Evolutionary conservation across 2,113 vertebrate genomes (phyloP).

Genomic region (Spilogale gracilis): DNA sequence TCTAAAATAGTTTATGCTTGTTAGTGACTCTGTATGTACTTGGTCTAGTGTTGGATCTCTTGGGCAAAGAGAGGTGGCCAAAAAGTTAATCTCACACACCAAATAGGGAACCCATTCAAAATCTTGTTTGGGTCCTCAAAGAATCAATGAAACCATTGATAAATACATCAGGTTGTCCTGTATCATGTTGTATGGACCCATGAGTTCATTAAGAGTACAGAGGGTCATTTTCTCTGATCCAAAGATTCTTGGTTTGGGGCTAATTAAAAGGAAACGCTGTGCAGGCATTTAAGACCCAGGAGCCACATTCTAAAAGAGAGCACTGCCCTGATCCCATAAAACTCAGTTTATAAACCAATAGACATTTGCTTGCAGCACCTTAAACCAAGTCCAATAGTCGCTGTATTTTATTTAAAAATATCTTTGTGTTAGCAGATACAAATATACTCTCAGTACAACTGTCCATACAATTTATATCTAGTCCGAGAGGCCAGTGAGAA

Average conservation of each 20-base stretch:
- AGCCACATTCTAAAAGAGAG: not conserved
- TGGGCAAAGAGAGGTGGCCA: not conserved
- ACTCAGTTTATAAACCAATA: slow-evolving; percentile 18
- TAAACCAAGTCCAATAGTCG: not conserved
- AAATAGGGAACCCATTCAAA: not conserved
- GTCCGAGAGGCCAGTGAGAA: not conserved
- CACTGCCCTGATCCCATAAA: not conserved
- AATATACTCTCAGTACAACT: not conserved
- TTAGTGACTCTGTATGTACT: not conserved
- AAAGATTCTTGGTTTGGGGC: not conserved
- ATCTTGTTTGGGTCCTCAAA: slow-evolving; percentile 19
- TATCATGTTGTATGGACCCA: not conserved
- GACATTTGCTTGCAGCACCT: not conserved
- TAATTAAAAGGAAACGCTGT: not conserved
- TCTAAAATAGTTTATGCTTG: not conserved
- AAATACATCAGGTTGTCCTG: not conserved
- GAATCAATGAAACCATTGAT: not conserved
- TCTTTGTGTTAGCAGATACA: not conserved
- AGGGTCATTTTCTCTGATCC: slow-evolving; percentile 18
- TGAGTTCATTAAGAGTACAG: not conserved
- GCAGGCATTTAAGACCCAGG: not conserved
- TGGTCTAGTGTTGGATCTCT: not conserved
- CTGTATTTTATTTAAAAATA: not conserved
- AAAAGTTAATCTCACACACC: not conserved
- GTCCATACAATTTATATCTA: not conserved